Evolutionary conservation across 1,140 invertebrate genomes (phyloP).

Genomic region (Medauroidea extradentata): DNA sequence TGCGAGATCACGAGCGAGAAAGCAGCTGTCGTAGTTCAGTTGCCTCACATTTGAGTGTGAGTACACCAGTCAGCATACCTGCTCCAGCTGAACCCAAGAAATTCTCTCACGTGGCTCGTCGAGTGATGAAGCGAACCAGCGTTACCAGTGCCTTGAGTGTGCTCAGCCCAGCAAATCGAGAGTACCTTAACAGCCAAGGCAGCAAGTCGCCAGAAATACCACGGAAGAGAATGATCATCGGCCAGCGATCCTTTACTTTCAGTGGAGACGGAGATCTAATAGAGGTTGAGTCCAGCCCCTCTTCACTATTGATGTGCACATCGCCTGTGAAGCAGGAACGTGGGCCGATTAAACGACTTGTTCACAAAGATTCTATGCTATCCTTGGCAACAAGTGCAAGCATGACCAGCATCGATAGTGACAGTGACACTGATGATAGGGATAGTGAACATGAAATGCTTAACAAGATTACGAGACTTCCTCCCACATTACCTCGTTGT

Average conservation of each 20-base stretch:
- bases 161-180: slow-evolving; percentile 50
- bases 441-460: neutral
- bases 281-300: slow-evolving; percentile 34
- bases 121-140: slow-evolving; percentile 7
- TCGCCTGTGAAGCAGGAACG: neutral
- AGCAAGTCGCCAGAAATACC: slow-evolving; percentile 19
- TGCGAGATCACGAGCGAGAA: slow-evolving; percentile 49
- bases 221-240: slow-evolving; percentile 37
- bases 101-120: slow-evolving; percentile 27
- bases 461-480: no score
- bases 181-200: slow-evolving; percentile 47
- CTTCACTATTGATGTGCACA: neutral
- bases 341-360: slow-evolving; percentile 1
- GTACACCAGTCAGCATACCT: neutral
- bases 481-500: neutral
- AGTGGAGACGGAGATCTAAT: slow-evolving; percentile 49
- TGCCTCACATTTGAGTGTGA: neutral
- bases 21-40: slow-evolving; percentile 5
- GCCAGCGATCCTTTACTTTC: slow-evolving; percentile 51
- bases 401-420: slow-evolving; percentile 20
- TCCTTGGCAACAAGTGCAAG: slow-evolving; percentile 13
- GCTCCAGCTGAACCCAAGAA: slow-evolving; percentile 20
- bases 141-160: slow-evolving; percentile 33
- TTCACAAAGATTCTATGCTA: slow-evolving; percentile 21
- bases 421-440: slow-evolving; percentile 18